Conservation (phyloP, 2,888 invertebrate genomes). For the Drosophila trichaetosa region DNA sequence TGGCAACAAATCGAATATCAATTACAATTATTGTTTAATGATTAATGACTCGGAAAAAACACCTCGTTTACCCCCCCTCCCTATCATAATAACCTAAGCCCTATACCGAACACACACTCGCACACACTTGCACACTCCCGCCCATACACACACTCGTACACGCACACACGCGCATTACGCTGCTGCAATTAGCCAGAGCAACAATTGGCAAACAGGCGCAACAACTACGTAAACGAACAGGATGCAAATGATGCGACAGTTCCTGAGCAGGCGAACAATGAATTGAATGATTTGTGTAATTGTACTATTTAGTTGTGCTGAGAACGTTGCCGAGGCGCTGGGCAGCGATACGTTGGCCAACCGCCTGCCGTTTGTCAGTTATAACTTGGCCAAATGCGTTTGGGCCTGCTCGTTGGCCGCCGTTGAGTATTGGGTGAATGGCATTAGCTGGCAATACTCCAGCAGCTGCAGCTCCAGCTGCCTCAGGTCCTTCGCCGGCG, state of each 20-base stretch:
- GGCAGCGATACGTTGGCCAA: conserved; percentile 23
- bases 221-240: conserved; percentile 73
- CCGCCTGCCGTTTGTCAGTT: conserved; percentile 74
- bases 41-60: conserved; percentile 20
- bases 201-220: conserved; percentile 71
- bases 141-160: not conserved
- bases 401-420: conserved; percentile 69
- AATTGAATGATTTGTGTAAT: conserved; percentile 57
- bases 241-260: conserved; percentile 77
- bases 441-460: conserved; percentile 82
- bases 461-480: conserved; percentile 74
- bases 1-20: conserved; percentile 49
- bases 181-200: conserved; percentile 60
- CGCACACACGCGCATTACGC: conserved; percentile 13
- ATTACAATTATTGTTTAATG: conserved; percentile 20
- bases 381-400: conserved; percentile 82
- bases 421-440: conserved; percentile 82
- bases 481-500: conserved; percentile 59
- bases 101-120: not conserved
- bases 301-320: conserved; percentile 57
- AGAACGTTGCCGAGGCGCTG: conserved; percentile 18
- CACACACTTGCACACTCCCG: not conserved
- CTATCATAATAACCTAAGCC: not conserved
- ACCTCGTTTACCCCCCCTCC: not conserved
- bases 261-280: conserved; percentile 67